phyloP scores from a whole-genome alignment of 1,140 invertebrate species.

The Metopolophium dirhodum region DNA sequence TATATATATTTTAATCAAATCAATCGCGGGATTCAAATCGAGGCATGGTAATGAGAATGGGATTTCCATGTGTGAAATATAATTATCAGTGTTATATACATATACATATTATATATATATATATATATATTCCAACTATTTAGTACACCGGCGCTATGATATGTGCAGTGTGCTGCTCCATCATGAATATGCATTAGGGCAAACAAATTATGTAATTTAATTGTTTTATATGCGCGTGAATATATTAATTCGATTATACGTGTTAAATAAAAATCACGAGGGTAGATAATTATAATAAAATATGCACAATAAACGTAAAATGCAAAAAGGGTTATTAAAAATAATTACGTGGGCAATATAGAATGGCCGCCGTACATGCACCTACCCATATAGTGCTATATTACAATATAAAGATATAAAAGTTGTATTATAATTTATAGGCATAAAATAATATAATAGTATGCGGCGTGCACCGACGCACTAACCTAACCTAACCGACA shows the following conservation, averaged over 20 bases:
- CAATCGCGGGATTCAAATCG: neutral
- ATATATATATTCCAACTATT: neutral
- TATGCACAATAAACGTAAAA: slow-evolving; percentile 19
- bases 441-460: neutral
- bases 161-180: neutral
- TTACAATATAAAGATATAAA: neutral
- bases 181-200: neutral
- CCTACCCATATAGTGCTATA: too few species aligned
- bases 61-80: neutral
- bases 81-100: slow-evolving; percentile 1
- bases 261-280: slow-evolving; percentile 17
- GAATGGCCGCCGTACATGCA: neutral
- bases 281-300: slow-evolving; percentile 20
- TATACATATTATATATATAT: neutral
- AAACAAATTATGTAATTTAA: slow-evolving; percentile 8
- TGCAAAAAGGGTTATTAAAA: slow-evolving; percentile 21
- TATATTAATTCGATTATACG: slow-evolving; percentile 25
- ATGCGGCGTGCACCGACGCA: neutral
- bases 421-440: neutral
- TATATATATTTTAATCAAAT: slow-evolving; percentile 9
- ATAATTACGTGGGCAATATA: slow-evolving; percentile 29
- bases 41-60: neutral
- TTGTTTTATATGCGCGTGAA: slow-evolving; percentile 20
- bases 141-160: neutral
- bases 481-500: too few species aligned